phyloP scores from a whole-genome alignment of 2,888 invertebrate genomes.

The Brachyptera putata region DNA sequence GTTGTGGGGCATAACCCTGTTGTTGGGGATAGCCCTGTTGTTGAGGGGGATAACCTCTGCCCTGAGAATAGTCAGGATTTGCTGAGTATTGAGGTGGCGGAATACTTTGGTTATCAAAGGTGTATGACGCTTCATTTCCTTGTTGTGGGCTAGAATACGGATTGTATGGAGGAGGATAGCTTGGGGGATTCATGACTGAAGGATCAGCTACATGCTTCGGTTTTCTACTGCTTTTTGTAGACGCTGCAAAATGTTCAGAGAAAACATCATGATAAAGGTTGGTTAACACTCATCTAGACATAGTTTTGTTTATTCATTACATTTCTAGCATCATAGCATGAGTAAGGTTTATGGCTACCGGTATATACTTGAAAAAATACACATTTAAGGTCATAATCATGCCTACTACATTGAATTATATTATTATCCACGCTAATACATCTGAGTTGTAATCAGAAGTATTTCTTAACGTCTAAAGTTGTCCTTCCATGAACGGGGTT shows the following conservation, averaged over 20 bases:
- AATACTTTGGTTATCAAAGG: conserved; percentile 7
- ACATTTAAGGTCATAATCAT: too few relatives aligned
- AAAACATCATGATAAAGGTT: too few relatives aligned
- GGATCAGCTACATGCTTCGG: conserved; percentile 29
- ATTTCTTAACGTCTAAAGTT: too few relatives aligned
- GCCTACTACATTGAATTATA: too few relatives aligned
- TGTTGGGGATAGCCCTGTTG: conserved; percentile 15
- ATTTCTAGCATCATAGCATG: too few relatives aligned
- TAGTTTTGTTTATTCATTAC: too few relatives aligned
- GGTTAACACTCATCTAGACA: too few relatives aligned
- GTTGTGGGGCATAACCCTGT: background rate
- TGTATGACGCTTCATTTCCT: conserved; percentile 7
- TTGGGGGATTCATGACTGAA: conserved; percentile 26
- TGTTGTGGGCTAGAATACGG: conserved; percentile 29
- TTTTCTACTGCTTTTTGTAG: conserved; percentile 29
- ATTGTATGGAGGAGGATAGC: conserved; percentile 31
- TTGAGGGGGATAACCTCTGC: background rate
- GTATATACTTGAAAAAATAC: too few relatives aligned
- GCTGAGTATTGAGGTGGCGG: conserved; percentile 13
- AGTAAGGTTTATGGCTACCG: too few relatives aligned
- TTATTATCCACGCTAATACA: too few relatives aligned
- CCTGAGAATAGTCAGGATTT: background rate
- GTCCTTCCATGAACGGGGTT: too few relatives aligned
- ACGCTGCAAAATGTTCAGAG: conserved; percentile 31
- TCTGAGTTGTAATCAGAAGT: too few relatives aligned